Base-by-base conservation (phyloP, 2,888 invertebrate species). In the Morpho deidamia region DNA sequence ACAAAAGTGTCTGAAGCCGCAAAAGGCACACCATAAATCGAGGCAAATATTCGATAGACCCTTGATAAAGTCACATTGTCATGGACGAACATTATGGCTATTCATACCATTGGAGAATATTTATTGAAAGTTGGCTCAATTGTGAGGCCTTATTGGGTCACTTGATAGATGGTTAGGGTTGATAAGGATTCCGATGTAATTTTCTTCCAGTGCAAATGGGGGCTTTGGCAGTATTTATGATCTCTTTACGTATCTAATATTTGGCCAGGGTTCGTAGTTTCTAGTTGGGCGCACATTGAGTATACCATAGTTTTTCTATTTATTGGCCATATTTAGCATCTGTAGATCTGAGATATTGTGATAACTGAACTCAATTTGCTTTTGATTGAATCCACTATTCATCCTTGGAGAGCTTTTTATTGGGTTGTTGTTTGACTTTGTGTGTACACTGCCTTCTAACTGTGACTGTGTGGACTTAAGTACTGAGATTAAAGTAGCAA, bases 61-160 rank as follows among this genome's bases (percentile, higher is more conserved):
- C 54, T 47, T 74, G 78, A 84, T 83, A 84, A 85, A 83, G 75
- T 78, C 76, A 66, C 70, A 71, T 70, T 79, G 81, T 77, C 78
- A 76, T 70, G 68, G 70, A 78, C 74, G 74, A 74, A 72, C 78
- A 76, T 78, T 80, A 81, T 72, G 71, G 74, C 79, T 71, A 83
- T 84, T 81, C 79, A 83, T 84, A 84, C 80, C 83, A 80, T 84
- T 83, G 76, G 55, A 45, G 76, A 73, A 76, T 76, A 81, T 81
- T 82, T 79, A 84, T 83, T 75, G 78, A 74, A 78, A 78, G 70
- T 78, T 78, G 68, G 72, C 71, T 78, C 75, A 80, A 81, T 80
- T 78, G 74, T 69, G 69, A 60, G 37, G 53, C 61, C 51, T 56
- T 46, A 54, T 51, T 47, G 55, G 51, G 53, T 55, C 49, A 47